Evolutionary conservation across 1,140 invertebrate genomes (phyloP).

Genomic region (Drosophila littoralis): DNA sequence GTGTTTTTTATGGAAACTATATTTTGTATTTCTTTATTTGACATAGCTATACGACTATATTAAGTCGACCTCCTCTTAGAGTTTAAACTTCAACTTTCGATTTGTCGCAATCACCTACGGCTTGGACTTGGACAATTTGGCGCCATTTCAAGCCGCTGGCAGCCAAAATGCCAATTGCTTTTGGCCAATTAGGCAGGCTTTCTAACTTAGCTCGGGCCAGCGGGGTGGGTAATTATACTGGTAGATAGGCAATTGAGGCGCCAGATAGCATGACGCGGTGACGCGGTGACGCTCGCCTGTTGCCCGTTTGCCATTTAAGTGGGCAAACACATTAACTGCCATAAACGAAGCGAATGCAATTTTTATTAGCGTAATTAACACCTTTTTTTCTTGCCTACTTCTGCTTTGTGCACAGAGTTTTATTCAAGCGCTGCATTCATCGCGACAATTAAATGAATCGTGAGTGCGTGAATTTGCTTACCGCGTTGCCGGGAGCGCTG

Average conservation of each 20-base stretch:
- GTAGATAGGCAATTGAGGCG: slow-evolving; percentile 52
- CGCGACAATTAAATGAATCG: slow-evolving; percentile 59
- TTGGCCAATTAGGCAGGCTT: slow-evolving; percentile 69
- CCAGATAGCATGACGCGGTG: slow-evolving; percentile 32
- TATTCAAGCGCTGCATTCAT: slow-evolving; percentile 17
- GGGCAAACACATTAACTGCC: slow-evolving; percentile 62
- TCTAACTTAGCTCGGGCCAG: slow-evolving; percentile 50
- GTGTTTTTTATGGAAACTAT: no score
- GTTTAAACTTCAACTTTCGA: slow-evolving; percentile 5
- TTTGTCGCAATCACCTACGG: background rate
- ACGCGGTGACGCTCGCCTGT: slow-evolving; percentile 19
- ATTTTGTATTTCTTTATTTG: background rate
- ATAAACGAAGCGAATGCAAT: slow-evolving; percentile 71
- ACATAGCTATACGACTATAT: background rate
- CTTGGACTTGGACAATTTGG: slow-evolving; percentile 5
- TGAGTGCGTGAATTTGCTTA: slow-evolving; percentile 60
- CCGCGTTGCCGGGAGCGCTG: slow-evolving; percentile 67
- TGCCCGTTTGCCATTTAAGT: slow-evolving; percentile 59
- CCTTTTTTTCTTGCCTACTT: slow-evolving; percentile 37
- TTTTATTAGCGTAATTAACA: slow-evolving; percentile 80
- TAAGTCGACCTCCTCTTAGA: background rate
- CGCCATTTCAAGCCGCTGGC: slow-evolving; percentile 28
- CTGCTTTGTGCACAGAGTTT: background rate
- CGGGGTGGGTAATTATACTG: slow-evolving; percentile 53
- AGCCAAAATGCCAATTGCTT: slow-evolving; percentile 37